A percentile compares a stretch with the other conserved stretches of the same genome.
These are phyloP conservation scores for Rhinichthys osculus DNA, from an alignment of 2,797 vertebrate species.

Conservation along the genomic window DNA sequence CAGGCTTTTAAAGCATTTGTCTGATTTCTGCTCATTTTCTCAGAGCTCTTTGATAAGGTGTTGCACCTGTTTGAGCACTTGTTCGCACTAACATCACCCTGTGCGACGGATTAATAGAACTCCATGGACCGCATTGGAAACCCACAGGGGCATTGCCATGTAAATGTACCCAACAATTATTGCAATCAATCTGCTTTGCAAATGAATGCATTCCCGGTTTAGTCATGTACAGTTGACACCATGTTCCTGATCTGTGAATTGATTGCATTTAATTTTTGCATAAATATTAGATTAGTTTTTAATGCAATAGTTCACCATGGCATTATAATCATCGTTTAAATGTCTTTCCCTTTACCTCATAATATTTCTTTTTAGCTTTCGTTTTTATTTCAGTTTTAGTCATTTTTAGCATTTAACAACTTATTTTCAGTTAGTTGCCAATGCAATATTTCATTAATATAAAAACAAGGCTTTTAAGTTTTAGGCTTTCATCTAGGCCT, in stretches of 20 bases:
- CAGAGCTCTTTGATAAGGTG: conserved; percentile 40
- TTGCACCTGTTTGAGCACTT: conserved; percentile 47
- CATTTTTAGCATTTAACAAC: background rate
- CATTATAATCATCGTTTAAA: background rate
- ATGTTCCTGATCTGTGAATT: background rate
- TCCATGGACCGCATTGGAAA: background rate
- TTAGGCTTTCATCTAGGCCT: background rate
- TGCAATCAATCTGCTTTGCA: background rate
- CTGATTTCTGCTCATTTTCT: conserved; percentile 43
- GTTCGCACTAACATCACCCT: conserved; percentile 18
- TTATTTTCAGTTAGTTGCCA: background rate
- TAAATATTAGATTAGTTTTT: background rate
- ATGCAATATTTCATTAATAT: background rate
- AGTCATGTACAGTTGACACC: conserved; percentile 2
- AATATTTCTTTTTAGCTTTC: background rate
- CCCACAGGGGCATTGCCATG: background rate
- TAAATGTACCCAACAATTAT: background rate
- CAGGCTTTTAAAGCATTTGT: conserved; percentile 51
- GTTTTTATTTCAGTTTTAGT: background rate
- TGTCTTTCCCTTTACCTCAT: background rate
- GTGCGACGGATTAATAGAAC: conserved; percentile 15
- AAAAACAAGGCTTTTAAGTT: background rate
- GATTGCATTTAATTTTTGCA: background rate
- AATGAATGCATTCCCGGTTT: conserved; percentile 4
- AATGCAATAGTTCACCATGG: background rate